Conservation (phyloP, 1,140 invertebrate species). For the Drosophila rhopaloa region DNA sequence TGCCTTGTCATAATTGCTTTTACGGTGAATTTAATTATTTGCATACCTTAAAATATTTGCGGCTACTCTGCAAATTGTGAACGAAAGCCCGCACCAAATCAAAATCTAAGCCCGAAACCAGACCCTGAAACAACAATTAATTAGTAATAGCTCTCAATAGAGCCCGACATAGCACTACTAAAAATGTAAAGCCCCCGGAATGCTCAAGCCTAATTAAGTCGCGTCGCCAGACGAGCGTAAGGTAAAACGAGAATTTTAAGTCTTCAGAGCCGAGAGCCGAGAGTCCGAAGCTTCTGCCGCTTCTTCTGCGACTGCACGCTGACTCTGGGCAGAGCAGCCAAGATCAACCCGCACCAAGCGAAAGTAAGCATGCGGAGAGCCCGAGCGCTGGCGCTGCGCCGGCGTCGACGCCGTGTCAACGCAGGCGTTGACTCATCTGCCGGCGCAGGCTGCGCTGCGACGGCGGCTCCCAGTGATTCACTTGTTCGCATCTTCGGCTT, state of each 20-base stretch:
- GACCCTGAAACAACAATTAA: slow-evolving; percentile 44
- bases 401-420: slow-evolving; percentile 16
- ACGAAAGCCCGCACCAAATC: neutral
- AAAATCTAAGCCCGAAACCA: slow-evolving; percentile 24
- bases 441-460: slow-evolving; percentile 15
- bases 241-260: slow-evolving; percentile 31
- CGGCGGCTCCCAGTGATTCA: slow-evolving; percentile 47
- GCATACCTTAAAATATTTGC: neutral
- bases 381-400: slow-evolving; percentile 15
- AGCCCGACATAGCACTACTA: slow-evolving; percentile 28
- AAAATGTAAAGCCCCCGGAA: slow-evolving; percentile 51
- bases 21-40: too few species aligned
- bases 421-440: slow-evolving; percentile 38
- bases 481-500: slow-evolving; percentile 69
- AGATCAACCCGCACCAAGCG: slow-evolving; percentile 44
- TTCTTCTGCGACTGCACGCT: slow-evolving; percentile 1
- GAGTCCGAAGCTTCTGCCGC: slow-evolving; percentile 4
- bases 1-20: too few species aligned
- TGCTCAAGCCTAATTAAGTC: slow-evolving; percentile 35
- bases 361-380: slow-evolving; percentile 61
- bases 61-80: neutral
- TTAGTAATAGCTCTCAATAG: slow-evolving; percentile 37
- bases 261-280: slow-evolving; percentile 16
- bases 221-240: slow-evolving; percentile 23
- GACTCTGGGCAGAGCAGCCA: slow-evolving; percentile 24